A percentile compares a stretch with the other conserved stretches of the same genome.
phyloP scores from a whole-genome alignment of 2,888 invertebrate genomes.

The Galerucella calmariensis region DNA sequence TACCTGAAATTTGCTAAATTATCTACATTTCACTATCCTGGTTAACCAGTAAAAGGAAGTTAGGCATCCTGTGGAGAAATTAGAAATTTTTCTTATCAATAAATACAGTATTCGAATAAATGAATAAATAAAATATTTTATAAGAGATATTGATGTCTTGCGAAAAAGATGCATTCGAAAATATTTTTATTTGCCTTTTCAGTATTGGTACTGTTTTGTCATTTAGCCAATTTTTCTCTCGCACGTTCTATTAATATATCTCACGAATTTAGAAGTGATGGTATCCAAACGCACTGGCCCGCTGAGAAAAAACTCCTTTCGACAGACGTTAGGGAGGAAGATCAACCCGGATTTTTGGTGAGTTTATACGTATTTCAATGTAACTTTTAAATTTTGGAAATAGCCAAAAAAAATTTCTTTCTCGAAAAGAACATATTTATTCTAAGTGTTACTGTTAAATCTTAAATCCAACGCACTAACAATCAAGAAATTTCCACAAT shows the following conservation, averaged over 20 bases:
- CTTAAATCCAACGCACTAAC: too few species aligned
- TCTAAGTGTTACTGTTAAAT: too few species aligned
- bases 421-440: too few species aligned
- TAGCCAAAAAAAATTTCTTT: too few species aligned
- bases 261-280: constrained; percentile 54
- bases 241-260: constrained; percentile 35
- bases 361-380: constrained; percentile 29
- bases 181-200: not conserved
- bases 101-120: too few species aligned
- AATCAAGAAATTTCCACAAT: too few species aligned
- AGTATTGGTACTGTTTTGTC: not conserved
- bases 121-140: not conserved
- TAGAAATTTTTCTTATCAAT: too few species aligned
- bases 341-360: constrained; percentile 60
- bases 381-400: too few species aligned
- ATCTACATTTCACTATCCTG: not conserved
- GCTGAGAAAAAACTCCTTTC: constrained; percentile 37
- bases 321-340: constrained; percentile 35
- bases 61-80: not conserved
- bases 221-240: not conserved
- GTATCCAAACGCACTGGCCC: constrained; percentile 58
- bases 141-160: not conserved
- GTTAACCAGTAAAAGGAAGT: constrained; percentile 10
- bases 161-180: constrained; percentile 1
- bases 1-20: not conserved